phyloP scores from a whole-genome alignment of 2,797 vertebrate genomes.

The Halcyon smyrnensis region DNA sequence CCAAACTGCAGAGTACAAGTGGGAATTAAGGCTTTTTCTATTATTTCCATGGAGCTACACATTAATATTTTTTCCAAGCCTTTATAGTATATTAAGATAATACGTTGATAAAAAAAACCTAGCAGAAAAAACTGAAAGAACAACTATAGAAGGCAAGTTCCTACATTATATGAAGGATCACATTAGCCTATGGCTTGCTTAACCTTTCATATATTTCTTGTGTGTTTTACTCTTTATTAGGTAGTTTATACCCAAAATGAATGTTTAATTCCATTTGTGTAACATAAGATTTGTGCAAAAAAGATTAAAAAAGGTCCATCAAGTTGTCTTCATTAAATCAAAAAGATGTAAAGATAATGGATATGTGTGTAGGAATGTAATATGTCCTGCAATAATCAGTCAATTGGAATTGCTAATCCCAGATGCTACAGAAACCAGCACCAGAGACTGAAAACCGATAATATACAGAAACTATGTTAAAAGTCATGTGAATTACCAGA shows the following conservation, averaged over 20 bases:
- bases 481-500: neutral
- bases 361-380: neutral
- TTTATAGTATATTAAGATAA: neutral
- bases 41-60: neutral
- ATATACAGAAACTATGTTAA: neutral
- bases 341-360: neutral
- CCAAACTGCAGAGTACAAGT: accelerated
- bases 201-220: neutral
- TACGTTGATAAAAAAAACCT: neutral
- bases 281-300: neutral
- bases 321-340: neutral
- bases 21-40: neutral
- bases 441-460: neutral
- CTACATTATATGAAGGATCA: neutral
- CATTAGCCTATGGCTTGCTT: neutral
- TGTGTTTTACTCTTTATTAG: neutral
- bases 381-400: neutral
- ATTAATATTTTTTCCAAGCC: neutral
- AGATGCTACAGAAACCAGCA: neutral
- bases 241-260: neutral
- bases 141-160: neutral
- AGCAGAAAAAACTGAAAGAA: neutral
- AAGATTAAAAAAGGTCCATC: neutral
- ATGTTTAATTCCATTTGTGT: neutral
- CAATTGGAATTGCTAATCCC: neutral